phyloP scores from a whole-genome alignment of 2,797 vertebrate species.

The Chelonia mydas region DNA sequence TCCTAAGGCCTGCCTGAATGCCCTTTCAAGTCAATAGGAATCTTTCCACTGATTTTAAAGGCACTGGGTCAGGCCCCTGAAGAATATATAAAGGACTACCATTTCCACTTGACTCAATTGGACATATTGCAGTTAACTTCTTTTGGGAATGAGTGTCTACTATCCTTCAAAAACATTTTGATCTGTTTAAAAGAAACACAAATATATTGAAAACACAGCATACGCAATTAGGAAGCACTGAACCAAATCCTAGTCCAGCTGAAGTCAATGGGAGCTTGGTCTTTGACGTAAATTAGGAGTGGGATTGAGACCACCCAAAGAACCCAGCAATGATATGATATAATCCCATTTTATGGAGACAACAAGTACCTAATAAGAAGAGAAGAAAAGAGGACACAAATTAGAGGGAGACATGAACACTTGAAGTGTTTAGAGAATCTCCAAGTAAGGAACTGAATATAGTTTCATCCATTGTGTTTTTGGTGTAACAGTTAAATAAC shows the following conservation, averaged over 20 bases:
- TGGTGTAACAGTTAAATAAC: neutral
- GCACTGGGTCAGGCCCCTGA: neutral
- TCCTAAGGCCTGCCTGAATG: neutral
- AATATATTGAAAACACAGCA: neutral
- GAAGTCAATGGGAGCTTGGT: neutral
- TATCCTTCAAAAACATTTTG: neutral
- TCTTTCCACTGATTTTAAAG: neutral
- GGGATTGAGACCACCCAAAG: neutral
- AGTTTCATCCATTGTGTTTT: fast-evolving
- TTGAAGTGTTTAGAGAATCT: neutral
- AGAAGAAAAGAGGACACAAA: neutral
- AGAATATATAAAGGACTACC: neutral
- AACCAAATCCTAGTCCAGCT: neutral
- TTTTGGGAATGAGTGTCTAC: neutral
- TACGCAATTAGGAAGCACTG: neutral
- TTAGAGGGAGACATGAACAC: neutral
- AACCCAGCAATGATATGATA: neutral
- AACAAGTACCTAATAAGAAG: neutral
- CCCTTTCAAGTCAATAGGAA: neutral
- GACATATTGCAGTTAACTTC: neutral
- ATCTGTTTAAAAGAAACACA: neutral
- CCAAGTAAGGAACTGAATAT: neutral
- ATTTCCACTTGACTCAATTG: neutral
- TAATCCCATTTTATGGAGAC: constrained; percentile 51
- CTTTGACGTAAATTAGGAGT: neutral